These are phyloP conservation scores for Agonopterix subpropinquella DNA, from an alignment of 2,888 invertebrate genomes.

Conservation along the genomic window DNA sequence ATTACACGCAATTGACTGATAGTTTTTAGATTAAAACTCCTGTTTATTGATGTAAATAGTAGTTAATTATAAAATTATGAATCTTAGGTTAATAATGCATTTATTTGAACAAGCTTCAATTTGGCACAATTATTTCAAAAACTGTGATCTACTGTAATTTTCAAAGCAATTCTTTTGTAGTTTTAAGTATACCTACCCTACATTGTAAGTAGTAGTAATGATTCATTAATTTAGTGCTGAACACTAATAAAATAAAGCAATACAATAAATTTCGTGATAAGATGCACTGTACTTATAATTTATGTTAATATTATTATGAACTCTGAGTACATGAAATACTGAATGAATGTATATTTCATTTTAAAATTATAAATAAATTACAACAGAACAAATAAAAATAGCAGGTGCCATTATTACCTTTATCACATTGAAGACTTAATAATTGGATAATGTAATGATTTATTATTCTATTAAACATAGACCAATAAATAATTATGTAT, in stretches of 20 bases:
- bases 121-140: constrained; percentile 47
- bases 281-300: not conserved
- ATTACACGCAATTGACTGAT: constrained; percentile 64
- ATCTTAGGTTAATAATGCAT: constrained; percentile 22
- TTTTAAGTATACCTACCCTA: not conserved
- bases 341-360: too few relatives aligned
- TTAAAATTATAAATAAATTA: constrained; percentile 3
- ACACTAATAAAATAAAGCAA: constrained; percentile 2
- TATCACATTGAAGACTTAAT: constrained; percentile 8
- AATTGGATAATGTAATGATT: constrained; percentile 4
- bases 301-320: constrained; percentile 10
- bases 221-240: constrained; percentile 1
- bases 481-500: not conserved
- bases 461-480: not conserved
- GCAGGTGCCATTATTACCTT: constrained; percentile 22
- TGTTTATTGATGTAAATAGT: constrained; percentile 44
- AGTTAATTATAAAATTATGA: constrained; percentile 17
- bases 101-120: constrained; percentile 22
- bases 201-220: constrained; percentile 1
- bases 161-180: constrained; percentile 9
- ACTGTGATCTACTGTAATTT: constrained; percentile 52
- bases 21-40: constrained; percentile 48
- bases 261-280: constrained; percentile 1
- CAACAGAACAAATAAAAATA: constrained; percentile 5
- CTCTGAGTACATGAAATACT: constrained; percentile 1